Conservation (phyloP, 2,113 vertebrate species). For the Nothoprocta perdicaria region DNA sequence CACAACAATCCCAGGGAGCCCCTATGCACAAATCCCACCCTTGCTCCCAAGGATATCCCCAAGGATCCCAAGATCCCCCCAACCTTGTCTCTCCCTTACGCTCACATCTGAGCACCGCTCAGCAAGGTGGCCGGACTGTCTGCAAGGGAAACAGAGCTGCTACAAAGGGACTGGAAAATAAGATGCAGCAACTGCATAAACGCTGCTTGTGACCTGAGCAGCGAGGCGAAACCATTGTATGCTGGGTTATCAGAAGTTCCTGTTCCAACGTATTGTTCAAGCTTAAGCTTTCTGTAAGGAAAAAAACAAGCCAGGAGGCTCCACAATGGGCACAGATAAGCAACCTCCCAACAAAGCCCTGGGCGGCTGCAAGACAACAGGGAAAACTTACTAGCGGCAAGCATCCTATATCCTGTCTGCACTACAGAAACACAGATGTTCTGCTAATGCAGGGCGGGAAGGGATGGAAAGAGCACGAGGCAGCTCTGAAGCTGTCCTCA, state of each 20-base stretch:
- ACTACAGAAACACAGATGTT: conserved; percentile 46
- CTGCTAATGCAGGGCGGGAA: neutral
- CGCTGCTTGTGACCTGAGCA: neutral
- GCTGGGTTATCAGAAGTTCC: conserved; percentile 39
- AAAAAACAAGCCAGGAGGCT: neutral
- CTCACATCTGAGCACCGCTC: neutral
- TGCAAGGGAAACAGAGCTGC: neutral
- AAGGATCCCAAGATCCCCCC: too few species aligned
- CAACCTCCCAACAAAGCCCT: conserved; percentile 47
- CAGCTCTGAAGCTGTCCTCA: neutral
- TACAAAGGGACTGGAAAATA: rapidly evolving
- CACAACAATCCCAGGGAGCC: rapidly evolving
- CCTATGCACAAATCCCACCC: neutral
- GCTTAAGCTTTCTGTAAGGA: conserved; percentile 22
- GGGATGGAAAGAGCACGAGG: conserved; percentile 24
- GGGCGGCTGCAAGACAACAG: conserved; percentile 4
- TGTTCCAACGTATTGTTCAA: conserved; percentile 41
- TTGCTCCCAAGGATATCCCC: neutral
- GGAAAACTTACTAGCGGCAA: conserved; percentile 52
- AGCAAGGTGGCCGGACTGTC: neutral
- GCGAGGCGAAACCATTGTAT: conserved; percentile 11
- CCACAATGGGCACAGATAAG: conserved; percentile 61
- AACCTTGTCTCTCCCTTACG: too few species aligned
- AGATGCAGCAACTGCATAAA: neutral
- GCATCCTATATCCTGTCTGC: conserved; percentile 44